Evolutionary conservation across 2,797 vertebrate genomes (phyloP), one percentile per base, ranked within the genome.

Genomic region (Cirrhinus molitorella): DNA sequence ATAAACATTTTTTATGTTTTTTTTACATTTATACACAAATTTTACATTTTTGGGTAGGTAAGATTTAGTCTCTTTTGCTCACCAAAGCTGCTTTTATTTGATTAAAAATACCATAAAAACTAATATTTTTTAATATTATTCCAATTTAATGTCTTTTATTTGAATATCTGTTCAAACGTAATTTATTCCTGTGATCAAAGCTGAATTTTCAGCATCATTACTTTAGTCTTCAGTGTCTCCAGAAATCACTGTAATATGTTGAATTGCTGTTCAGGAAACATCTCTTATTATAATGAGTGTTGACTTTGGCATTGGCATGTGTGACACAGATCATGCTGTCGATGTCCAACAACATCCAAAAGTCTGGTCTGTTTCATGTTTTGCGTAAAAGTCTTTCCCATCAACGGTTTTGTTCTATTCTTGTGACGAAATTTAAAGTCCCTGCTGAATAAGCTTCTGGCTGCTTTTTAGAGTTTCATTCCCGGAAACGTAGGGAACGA

Each of bases 391-490:
- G 40, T 85, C 53, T 37, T 76, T 75, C 73, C 61, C 43, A 55
- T 68, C 70, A 75, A 68, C 3, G 31, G n/a, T 16, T 43, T 55
- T 49, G 23, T 73, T 71, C 47, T 66, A 79, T 72, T 84, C 57
- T 79, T 43, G 23, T 72, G 16, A 47, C 2, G 31, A n/a, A 25
- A 34, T 3, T 17, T 70, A 37, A 80, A 45, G 68, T 31, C 59
- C 31, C 65, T 47, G 43, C 71, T 81, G 65, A 81, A 76, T 63
- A 85, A 70, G 23, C 65, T 3, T 19, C 25, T 25, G 51, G 43
- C 49, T 49, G 49, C 43, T 68, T 72, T 74, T 68, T 16, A 45
- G 84, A 72, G 31, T 21, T 51, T 66, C 49, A 57, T 71, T 80
- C 61, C 65, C 65, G 75, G 68, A 79, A 66, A 70, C 16, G 9